phyloP scores from a whole-genome alignment of 2,113 vertebrate genomes.

The Sialia sialis region DNA sequence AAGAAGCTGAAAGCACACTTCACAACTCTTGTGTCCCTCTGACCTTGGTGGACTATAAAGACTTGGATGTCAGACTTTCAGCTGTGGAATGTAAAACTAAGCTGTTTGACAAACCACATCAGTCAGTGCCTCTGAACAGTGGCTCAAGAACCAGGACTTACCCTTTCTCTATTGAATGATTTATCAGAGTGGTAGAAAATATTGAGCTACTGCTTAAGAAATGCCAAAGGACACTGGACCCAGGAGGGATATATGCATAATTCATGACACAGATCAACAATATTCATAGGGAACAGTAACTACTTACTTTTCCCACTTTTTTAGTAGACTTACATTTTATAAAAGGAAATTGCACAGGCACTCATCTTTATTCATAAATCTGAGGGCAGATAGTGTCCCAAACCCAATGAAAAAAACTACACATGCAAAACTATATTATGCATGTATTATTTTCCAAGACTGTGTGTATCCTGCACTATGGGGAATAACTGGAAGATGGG shows the following conservation, averaged over 20 bases:
- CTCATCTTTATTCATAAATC: constrained; percentile 41
- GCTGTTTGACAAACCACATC: constrained; percentile 16
- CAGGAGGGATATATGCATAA: background rate
- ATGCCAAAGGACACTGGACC: constrained; percentile 9
- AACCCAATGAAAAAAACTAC: background rate
- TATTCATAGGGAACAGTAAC: constrained; percentile 1
- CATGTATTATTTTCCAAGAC: background rate
- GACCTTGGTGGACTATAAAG: constrained; percentile 38
- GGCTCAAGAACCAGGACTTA: constrained; percentile 22
- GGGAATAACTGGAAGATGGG: background rate
- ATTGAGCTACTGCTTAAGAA: constrained; percentile 22
- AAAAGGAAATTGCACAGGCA: background rate
- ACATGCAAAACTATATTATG: background rate
- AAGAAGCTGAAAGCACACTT: background rate
- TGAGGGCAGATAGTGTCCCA: background rate
- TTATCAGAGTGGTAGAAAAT: constrained; percentile 46
- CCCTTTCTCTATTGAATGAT: constrained; percentile 15
- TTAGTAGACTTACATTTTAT: background rate
- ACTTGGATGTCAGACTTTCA: constrained; percentile 25
- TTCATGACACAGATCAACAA: background rate
- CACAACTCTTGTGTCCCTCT: background rate
- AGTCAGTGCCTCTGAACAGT: constrained; percentile 15
- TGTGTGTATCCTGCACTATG: background rate
- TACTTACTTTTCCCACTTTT: background rate
- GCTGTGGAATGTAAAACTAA: constrained; percentile 32